Evolutionary conservation across 1,140 invertebrate genomes (phyloP), one percentile per base, ranked within the genome.

Genomic region (Zaprionus tsacasi): DNA sequence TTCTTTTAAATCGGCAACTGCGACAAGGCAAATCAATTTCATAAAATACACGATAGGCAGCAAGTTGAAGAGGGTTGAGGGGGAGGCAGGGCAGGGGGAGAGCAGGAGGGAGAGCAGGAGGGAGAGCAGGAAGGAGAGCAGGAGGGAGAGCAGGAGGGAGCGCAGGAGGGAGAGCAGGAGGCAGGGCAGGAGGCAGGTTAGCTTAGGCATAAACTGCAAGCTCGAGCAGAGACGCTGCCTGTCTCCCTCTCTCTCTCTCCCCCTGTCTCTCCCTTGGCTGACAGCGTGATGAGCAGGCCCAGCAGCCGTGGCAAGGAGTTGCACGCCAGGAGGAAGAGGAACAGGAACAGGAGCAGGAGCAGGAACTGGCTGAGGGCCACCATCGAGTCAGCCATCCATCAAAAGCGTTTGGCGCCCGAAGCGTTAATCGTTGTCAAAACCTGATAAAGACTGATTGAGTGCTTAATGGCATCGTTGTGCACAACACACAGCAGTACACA

Each of bases 371-470:
- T 57, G 56, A 72, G 68, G 67, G 69, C 63, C 60, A 72, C 63
- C 60, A 45, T 45, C 40, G 40, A 81, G 72, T 67, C 73, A 78
- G 70, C 81, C 81, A 89, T 89, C 85, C 85, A 89, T 89, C 85
- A 89, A 89, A 89, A 79, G 85, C 77, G 73, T 88, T 89, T 71
- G 75, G 78, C 85, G 85, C 85, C 85, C 72, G 40, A 59, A 79
- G 85, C 85, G 85, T 89, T 89, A 89, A 89, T 89, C 85, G 85
- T 89, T 89, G 85, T 89, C 85, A 89, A 89, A 89, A 89, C 85
- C 81, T 89, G 85, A 89, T 89, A 89, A 89, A 89, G 85, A 89
- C 85, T 89, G 85, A 89, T 89, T 89, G 85, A 89, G 85, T 89
- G 85, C 85, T 89, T 89, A 89, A 89, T 85, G 85, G 85, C 85